A percentile compares a stretch with the other conserved stretches of the same genome.
phyloP scores from a whole-genome alignment of 2,888 invertebrate genomes.

The Lithophane leautieri region DNA sequence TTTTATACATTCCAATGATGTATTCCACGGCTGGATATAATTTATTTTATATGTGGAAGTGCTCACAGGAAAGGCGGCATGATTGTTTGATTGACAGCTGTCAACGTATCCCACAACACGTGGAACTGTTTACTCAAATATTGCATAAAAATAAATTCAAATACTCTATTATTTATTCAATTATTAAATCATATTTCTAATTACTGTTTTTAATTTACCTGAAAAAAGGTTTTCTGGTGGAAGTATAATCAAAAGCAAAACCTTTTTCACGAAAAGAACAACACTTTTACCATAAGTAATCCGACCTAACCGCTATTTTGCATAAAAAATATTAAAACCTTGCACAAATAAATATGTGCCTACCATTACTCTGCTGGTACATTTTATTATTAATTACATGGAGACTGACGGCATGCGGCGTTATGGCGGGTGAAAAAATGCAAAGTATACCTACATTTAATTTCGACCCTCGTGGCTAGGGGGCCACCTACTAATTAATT shows the following conservation, averaged over 20 bases:
- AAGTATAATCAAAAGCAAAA: conserved; percentile 33
- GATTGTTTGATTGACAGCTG: conserved; percentile 49
- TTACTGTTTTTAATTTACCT: conserved; percentile 5
- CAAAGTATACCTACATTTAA: conserved; percentile 85
- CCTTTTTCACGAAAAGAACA: conserved; percentile 43
- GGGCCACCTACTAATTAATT: conserved; percentile 85
- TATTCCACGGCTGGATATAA: conserved; percentile 57
- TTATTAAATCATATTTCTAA: background rate
- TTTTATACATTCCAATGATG: conserved; percentile 53
- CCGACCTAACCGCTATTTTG: conserved; percentile 39
- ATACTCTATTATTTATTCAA: background rate
- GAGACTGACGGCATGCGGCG: conserved; percentile 79
- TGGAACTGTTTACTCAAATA: background rate
- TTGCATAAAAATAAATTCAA: background rate
- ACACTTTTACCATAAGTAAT: conserved; percentile 47
- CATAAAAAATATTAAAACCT: conserved; percentile 57
- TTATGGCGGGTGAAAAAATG: conserved; percentile 81
- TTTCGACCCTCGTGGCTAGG: conserved; percentile 80
- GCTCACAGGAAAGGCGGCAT: conserved; percentile 37
- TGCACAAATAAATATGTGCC: conserved; percentile 65
- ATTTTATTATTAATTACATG: conserved; percentile 82
- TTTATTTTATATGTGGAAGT: conserved; percentile 54
- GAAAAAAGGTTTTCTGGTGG: conserved; percentile 6
- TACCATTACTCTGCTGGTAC: conserved; percentile 67
- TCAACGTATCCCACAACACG: conserved; percentile 28